Evolutionary conservation across 2,888 invertebrate species (phyloP).

Genomic region (Scelioninae gen. 1): DNA sequence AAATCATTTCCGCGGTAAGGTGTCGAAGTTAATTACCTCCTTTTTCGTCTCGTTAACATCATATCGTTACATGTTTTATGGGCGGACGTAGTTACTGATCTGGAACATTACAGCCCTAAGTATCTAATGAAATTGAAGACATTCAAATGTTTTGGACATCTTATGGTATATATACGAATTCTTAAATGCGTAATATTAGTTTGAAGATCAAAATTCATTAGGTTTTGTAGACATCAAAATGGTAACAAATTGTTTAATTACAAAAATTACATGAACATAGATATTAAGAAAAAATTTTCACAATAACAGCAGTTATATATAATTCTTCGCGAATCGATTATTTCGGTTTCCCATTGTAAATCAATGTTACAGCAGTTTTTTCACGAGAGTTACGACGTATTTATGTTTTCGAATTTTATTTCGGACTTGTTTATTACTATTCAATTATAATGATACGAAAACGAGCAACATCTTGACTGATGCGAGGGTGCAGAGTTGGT

Average conservation of each 20-base stretch:
- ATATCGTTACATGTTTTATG: constrained; percentile 52
- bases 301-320: not conserved
- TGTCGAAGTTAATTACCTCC: constrained; percentile 80
- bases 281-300: not conserved
- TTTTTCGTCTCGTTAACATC: constrained; percentile 79
- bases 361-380: constrained; percentile 32
- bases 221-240: too few relatives aligned
- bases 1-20: constrained; percentile 74
- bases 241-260: too few relatives aligned
- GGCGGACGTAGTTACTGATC: constrained; percentile 59
- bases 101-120: constrained; percentile 46
- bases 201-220: too few relatives aligned
- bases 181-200: too few relatives aligned
- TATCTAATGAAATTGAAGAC: constrained; percentile 34
- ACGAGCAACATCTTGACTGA: constrained; percentile 78
- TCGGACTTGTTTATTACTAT: constrained; percentile 61
- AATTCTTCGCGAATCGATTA: constrained; percentile 22
- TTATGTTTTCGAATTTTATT: constrained; percentile 58
- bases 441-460: constrained; percentile 61
- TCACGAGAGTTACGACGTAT: constrained; percentile 30
- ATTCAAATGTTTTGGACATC: constrained; percentile 14
- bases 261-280: not conserved
- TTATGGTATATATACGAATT: not conserved
- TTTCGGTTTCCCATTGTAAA: constrained; percentile 36
- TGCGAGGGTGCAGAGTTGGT: constrained; percentile 83